These are phyloP conservation scores for Melanotaenia boesemani DNA, from an alignment of 2,797 vertebrate species.

Conservation along the genomic window DNA sequence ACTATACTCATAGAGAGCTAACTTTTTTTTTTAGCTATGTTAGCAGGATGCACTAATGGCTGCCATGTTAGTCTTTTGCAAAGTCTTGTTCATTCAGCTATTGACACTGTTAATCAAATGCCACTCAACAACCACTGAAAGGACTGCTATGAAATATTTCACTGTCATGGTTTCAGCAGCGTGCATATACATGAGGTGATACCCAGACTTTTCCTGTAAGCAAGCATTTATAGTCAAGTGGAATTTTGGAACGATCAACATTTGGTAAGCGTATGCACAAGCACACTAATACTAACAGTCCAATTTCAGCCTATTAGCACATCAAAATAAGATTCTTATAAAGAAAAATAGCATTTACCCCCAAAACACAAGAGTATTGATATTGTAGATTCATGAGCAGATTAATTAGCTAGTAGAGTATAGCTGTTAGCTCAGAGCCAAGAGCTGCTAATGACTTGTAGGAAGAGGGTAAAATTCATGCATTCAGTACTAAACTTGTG, in stretches of 20 bases:
- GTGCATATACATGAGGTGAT: neutral
- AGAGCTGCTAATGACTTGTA: too few species aligned
- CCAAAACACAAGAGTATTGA: too few species aligned
- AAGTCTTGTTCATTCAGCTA: neutral
- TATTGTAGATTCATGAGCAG: neutral
- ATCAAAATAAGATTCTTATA: neutral
- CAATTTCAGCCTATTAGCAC: neutral
- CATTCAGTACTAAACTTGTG: neutral
- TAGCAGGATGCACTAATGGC: neutral
- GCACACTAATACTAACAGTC: neutral
- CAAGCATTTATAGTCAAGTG: neutral
- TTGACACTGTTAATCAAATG: neutral
- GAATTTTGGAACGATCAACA: neutral
- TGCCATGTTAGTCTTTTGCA: neutral
- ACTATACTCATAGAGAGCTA: slow-evolving; percentile 77
- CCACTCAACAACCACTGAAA: neutral
- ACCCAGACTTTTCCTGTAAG: neutral
- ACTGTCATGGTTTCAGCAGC: neutral
- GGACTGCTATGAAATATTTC: neutral
- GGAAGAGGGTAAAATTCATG: neutral
- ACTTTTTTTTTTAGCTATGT: slow-evolving; percentile 59
- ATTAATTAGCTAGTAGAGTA: too few species aligned
- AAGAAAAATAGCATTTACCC: neutral
- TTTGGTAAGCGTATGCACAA: too few species aligned
- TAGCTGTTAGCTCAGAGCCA: too few species aligned